phyloP scores from a whole-genome alignment of 2,113 vertebrate genomes.

The Ptilorrhoa leucosticta region DNA sequence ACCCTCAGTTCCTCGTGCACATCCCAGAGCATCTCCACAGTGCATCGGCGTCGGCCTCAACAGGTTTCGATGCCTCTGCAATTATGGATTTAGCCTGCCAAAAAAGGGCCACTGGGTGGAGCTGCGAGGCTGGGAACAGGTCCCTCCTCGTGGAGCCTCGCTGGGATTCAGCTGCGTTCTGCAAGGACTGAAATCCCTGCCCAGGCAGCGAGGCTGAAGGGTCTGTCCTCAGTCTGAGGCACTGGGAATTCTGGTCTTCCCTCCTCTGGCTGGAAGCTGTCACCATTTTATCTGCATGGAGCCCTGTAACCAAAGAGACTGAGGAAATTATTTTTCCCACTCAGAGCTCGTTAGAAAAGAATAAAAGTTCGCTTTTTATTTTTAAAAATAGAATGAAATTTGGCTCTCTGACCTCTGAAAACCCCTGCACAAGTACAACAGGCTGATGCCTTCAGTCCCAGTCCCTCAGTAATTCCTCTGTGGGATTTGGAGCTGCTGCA shows the following conservation, averaged over 20 bases:
- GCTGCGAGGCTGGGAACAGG: conserved; percentile 29
- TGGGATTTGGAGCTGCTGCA: not conserved
- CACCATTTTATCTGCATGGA: not conserved
- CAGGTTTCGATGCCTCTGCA: not conserved
- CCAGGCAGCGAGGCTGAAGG: not conserved
- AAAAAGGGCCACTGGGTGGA: conserved; percentile 43
- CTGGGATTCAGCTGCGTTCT: not conserved
- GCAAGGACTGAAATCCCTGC: not conserved
- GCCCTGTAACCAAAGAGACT: not conserved
- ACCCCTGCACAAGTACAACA: not conserved
- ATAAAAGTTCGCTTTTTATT: not conserved
- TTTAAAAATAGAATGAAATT: not conserved
- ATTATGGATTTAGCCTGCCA: not conserved
- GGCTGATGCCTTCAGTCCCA: not conserved
- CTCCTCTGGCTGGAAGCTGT: not conserved
- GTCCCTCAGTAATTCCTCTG: not conserved
- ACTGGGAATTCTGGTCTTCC: not conserved
- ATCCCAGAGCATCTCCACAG: not conserved
- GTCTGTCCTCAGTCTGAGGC: not conserved
- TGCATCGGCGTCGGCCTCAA: fast-evolving
- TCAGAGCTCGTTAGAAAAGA: not conserved
- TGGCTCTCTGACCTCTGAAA: not conserved
- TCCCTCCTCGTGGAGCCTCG: not conserved
- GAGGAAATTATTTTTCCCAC: not conserved
- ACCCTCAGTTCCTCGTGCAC: fast-evolving